phyloP scores from a whole-genome alignment of 2,797 vertebrate species.

The Mus caroli region DNA sequence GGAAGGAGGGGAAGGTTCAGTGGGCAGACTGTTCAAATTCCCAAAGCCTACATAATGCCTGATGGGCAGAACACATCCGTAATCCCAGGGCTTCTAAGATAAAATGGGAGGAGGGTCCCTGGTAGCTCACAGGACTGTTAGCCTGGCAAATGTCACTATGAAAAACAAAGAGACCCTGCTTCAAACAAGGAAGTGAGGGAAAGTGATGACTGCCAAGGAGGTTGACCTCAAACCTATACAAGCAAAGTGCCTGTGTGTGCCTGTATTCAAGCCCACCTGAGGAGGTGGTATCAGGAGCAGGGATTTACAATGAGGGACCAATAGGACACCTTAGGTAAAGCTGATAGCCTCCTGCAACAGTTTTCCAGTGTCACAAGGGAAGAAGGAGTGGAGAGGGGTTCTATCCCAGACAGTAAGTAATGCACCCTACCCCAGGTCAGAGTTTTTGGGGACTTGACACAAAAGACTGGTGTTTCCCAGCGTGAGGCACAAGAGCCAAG shows the following conservation, averaged over 20 bases:
- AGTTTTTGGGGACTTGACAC: neutral
- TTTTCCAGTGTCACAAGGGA: neutral
- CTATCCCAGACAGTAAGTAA: neutral
- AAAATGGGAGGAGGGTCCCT: neutral
- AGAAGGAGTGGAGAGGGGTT: neutral
- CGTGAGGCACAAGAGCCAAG: neutral
- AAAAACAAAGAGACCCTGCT: neutral
- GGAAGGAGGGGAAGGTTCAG: too few species aligned
- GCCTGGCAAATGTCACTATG: neutral
- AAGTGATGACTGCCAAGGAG: neutral
- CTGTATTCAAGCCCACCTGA: neutral
- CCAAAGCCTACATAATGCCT: neutral
- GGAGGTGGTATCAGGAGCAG: too few species aligned
- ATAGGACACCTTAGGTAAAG: neutral
- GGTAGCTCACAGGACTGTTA: neutral
- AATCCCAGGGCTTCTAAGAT: neutral
- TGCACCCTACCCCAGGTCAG: neutral
- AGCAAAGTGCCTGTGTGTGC: neutral
- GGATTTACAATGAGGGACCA: neutral
- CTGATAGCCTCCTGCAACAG: neutral
- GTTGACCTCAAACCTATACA: neutral
- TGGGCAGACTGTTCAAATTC: neutral
- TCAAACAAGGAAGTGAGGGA: neutral
- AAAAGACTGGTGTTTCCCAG: neutral
- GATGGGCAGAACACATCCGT: neutral